These are phyloP conservation scores for Gymnosoma rotundatum DNA, from an alignment of 2,888 invertebrate species.

Conservation along the genomic window DNA sequence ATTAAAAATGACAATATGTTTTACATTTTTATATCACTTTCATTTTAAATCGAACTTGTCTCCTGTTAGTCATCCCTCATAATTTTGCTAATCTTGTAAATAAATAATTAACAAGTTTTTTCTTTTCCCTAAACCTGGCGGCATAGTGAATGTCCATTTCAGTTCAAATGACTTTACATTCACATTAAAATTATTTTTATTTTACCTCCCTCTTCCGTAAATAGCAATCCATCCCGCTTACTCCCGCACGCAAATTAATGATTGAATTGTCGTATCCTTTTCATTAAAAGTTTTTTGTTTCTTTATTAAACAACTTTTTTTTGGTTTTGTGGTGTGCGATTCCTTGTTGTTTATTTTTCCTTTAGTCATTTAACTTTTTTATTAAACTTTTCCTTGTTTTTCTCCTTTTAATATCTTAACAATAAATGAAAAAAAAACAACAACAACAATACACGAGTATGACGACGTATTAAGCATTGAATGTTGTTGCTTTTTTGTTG, in stretches of 20 bases:
- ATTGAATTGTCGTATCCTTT: slow-evolving; percentile 56
- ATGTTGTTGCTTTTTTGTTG: slow-evolving; percentile 6
- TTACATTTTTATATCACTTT: too few relatives aligned
- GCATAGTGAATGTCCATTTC: not conserved
- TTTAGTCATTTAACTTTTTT: slow-evolving; percentile 28
- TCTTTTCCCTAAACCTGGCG: slow-evolving; percentile 30
- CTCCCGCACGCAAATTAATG: slow-evolving; percentile 23
- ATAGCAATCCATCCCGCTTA: not conserved
- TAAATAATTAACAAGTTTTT: not conserved
- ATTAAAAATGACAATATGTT: too few relatives aligned
- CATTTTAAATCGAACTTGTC: too few relatives aligned
- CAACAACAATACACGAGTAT: slow-evolving; percentile 1
- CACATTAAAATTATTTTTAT: slow-evolving; percentile 26
- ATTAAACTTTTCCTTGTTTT: slow-evolving; percentile 4
- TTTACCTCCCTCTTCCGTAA: not conserved
- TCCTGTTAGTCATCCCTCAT: not conserved
- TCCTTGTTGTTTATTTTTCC: slow-evolving; percentile 43
- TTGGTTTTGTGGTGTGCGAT: slow-evolving; percentile 4
- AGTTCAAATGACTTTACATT: not conserved
- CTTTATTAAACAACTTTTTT: not conserved
- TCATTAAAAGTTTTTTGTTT: slow-evolving; percentile 35
- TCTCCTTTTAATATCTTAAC: slow-evolving; percentile 13
- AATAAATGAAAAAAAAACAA: too few relatives aligned
- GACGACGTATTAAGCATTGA: slow-evolving; percentile 15
- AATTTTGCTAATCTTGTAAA: not conserved